Evolutionary conservation across 1,140 invertebrate species (phyloP).

Genomic region (Lasaia peninsularis): DNA sequence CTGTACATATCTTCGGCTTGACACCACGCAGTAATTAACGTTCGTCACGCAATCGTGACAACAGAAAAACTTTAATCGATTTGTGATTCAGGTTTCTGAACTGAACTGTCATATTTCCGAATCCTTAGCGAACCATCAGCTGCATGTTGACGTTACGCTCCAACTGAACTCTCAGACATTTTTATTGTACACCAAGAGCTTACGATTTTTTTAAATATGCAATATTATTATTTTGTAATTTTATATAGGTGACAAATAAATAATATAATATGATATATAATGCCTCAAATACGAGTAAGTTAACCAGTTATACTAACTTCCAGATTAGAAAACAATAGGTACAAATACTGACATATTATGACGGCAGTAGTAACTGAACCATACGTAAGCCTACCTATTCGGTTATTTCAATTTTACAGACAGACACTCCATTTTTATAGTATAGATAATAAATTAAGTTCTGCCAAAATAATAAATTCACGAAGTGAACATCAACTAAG

Average conservation of each 20-base stretch:
- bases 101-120: slow-evolving; percentile 40
- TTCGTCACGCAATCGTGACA: slow-evolving; percentile 59
- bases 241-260: not conserved
- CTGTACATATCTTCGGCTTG: slow-evolving; percentile 62
- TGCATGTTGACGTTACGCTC: slow-evolving; percentile 44
- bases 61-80: slow-evolving; percentile 64
- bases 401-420: too few relatives aligned
- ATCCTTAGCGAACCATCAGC: slow-evolving; percentile 24
- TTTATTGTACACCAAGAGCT: slow-evolving; percentile 23
- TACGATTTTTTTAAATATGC: not conserved
- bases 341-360: too few relatives aligned
- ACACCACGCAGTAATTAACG: slow-evolving; percentile 69
- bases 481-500: too few relatives aligned
- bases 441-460: too few relatives aligned
- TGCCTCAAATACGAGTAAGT: too few relatives aligned
- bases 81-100: slow-evolving; percentile 51
- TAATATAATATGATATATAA: too few relatives aligned
- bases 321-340: too few relatives aligned
- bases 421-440: too few relatives aligned
- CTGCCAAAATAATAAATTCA: too few relatives aligned
- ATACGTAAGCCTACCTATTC: too few relatives aligned
- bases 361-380: too few relatives aligned
- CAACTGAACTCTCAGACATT: slow-evolving; percentile 41
- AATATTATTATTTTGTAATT: not conserved
- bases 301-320: too few relatives aligned